A percentile compares a stretch with the other conserved stretches of the same genome.
Evolutionary conservation across 2,888 invertebrate species (phyloP).

Genomic region (Hydraecia micacea): DNA sequence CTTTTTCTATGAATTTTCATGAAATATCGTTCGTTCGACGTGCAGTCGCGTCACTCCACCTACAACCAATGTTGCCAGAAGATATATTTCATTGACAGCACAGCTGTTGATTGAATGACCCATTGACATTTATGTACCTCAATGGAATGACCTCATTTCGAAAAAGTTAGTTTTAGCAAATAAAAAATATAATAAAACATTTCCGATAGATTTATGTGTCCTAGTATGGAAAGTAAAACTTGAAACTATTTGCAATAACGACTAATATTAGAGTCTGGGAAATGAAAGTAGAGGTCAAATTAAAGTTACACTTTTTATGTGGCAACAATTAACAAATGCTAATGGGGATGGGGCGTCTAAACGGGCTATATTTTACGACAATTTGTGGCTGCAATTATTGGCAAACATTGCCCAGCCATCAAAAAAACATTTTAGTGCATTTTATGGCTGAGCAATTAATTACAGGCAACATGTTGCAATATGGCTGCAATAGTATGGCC

Average conservation of each 20-base stretch:
- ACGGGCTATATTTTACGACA: no score
- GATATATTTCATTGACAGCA: constrained; percentile 44
- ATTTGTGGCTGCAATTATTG: no score
- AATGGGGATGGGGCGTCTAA: no score
- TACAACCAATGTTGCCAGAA: constrained; percentile 72
- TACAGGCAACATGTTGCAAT: no score
- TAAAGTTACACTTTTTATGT: neutral
- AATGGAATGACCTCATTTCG: constrained; percentile 25
- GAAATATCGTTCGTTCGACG: constrained; percentile 84
- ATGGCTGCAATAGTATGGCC: no score
- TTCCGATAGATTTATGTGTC: no score
- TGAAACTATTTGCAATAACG: neutral
- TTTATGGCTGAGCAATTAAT: no score
- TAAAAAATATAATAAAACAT: neutral
- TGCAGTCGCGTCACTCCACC: constrained; percentile 79
- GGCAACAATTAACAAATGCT: neutral
- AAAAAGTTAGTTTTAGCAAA: neutral
- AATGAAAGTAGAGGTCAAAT: neutral
- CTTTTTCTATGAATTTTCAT: constrained; percentile 72
- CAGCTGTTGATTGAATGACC: constrained; percentile 41
- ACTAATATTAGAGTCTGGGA: neutral
- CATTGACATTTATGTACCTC: no score
- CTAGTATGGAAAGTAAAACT: neutral
- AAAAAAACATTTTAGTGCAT: no score
- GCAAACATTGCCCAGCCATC: no score